These are phyloP conservation scores for Scophthalmus maximus DNA, from an alignment of 2,113 vertebrate species.

Conservation along the genomic window DNA sequence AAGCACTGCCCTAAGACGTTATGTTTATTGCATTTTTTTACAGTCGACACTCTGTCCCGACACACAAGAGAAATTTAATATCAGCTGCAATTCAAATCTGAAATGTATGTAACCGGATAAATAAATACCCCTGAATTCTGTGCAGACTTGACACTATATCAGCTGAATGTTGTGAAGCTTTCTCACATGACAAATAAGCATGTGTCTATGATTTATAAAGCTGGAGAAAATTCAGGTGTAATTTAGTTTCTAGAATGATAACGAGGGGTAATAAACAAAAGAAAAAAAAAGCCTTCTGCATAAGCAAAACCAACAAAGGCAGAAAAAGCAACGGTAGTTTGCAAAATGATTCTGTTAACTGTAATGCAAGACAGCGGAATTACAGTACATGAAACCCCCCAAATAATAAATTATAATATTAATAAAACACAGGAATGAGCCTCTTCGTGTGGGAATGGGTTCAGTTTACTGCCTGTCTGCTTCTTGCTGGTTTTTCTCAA, in stretches of 20 bases:
- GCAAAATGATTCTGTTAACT: not conserved
- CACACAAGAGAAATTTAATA: constrained; percentile 11
- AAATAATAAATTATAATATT: constrained; percentile 65
- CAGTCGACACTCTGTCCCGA: not conserved
- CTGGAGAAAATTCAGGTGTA: not conserved
- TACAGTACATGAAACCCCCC: constrained; percentile 47
- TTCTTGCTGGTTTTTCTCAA: constrained; percentile 43
- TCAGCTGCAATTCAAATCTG: constrained; percentile 22
- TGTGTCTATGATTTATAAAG: constrained; percentile 21
- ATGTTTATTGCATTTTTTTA: constrained; percentile 42
- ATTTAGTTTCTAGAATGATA: constrained; percentile 18
- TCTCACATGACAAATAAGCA: constrained; percentile 9
- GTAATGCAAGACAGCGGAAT: not conserved
- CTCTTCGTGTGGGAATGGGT: constrained; percentile 37
- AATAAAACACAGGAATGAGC: constrained; percentile 65
- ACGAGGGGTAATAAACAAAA: constrained; percentile 5
- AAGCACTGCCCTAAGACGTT: constrained; percentile 6
- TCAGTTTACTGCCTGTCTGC: constrained; percentile 23
- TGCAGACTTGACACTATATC: no score
- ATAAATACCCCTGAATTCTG: constrained; percentile 41
- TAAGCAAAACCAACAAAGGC: not conserved
- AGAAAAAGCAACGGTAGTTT: not conserved
- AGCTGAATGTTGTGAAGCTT: constrained; percentile 5
- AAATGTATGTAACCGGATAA: constrained; percentile 28
- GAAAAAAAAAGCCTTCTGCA: constrained; percentile 2